Evolutionary conservation across 2,888 invertebrate genomes (phyloP).

Genomic region (Scrobipalpa atriplicella): DNA sequence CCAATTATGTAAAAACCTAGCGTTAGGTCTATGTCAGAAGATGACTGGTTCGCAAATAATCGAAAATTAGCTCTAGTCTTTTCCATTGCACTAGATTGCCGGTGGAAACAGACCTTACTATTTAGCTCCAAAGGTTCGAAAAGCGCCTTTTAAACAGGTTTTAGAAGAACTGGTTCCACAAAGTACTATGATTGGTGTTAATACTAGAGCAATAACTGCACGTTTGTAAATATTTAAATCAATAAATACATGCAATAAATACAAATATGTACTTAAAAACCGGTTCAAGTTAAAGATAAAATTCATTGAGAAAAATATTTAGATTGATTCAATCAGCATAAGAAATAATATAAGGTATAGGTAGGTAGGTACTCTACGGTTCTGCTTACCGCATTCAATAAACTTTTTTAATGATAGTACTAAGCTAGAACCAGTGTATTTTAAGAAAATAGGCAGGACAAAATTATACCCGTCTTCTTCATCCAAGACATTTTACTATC

Average conservation of each 20-base stretch:
- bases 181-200: conserved; percentile 25
- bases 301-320: conserved; percentile 8
- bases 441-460: too few relatives aligned
- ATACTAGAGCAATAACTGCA: conserved; percentile 11
- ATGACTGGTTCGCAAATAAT: too few relatives aligned
- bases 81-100: neutral
- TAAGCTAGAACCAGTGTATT: too few relatives aligned
- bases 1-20: too few relatives aligned
- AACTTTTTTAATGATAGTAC: too few relatives aligned
- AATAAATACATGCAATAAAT: conserved; percentile 17
- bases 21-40: too few relatives aligned
- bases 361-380: too few relatives aligned
- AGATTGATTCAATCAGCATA: neutral
- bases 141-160: conserved; percentile 1
- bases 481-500: too few relatives aligned
- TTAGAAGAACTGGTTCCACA: conserved; percentile 4
- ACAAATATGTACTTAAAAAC: neutral
- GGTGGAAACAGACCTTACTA: conserved; percentile 1
- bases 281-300: neutral
- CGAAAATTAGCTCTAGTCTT: neutral
- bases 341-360: neutral
- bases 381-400: too few relatives aligned
- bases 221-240: conserved; percentile 12
- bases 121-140: neutral
- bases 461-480: too few relatives aligned